phyloP scores from a whole-genome alignment of 2,797 vertebrate genomes.

The Anguilla pacifica region DNA sequence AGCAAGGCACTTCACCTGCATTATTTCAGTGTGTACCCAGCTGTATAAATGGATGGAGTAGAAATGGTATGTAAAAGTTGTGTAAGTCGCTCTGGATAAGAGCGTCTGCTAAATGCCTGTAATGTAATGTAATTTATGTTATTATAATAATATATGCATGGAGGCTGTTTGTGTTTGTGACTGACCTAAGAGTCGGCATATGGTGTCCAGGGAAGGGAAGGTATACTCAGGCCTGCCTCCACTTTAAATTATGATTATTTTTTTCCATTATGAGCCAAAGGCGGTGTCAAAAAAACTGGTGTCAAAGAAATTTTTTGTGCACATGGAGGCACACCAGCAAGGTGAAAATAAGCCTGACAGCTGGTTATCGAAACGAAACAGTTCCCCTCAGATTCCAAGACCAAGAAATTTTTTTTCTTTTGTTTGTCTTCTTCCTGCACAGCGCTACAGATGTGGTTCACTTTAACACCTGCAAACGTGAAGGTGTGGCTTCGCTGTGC shows the following conservation, averaged over 20 bases:
- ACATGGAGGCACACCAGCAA: background rate
- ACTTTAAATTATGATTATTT: background rate
- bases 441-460: background rate
- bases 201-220: constrained; percentile 45
- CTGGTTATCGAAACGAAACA: constrained; percentile 21
- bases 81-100: no score
- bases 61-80: no score
- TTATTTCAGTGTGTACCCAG: no score
- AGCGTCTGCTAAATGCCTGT: no score
- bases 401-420: background rate
- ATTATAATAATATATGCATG: background rate
- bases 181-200: background rate
- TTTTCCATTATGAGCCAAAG: no score
- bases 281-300: background rate
- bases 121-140: background rate
- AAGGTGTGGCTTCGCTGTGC: background rate
- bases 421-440: background rate
- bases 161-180: background rate
- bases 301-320: background rate
- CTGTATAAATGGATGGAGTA: no score
- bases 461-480: background rate
- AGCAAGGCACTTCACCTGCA: no score
- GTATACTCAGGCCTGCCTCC: constrained; percentile 47
- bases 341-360: background rate
- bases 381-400: constrained; percentile 13